Percentiles rank a stretch among this genome's conserved stretches.
Evolutionary conservation across 2,888 invertebrate genomes (phyloP).

Genomic region (Cephalotes varians): DNA sequence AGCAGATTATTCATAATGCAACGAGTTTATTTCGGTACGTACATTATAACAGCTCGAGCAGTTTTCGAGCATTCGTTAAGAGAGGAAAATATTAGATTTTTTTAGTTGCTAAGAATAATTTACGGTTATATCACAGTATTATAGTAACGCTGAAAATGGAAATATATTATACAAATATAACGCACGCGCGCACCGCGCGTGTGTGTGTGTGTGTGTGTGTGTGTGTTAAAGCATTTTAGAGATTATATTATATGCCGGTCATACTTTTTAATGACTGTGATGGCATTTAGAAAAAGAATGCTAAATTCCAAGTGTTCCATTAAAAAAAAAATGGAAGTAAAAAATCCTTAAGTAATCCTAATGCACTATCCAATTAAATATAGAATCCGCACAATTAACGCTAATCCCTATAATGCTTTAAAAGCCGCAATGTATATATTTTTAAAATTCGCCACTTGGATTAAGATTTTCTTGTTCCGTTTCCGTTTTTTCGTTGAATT

Average conservation of each 20-base stretch:
- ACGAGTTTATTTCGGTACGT: background rate
- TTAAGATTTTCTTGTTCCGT: conserved; percentile 1
- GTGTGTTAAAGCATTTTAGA: background rate
- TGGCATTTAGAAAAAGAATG: background rate
- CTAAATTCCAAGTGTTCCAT: background rate
- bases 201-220: too few relatives aligned
- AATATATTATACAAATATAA: too few relatives aligned
- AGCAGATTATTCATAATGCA: background rate
- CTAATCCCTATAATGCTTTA: background rate
- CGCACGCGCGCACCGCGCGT: too few relatives aligned
- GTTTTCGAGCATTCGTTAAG: background rate
- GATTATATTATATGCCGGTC: background rate
- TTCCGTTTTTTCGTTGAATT: background rate
- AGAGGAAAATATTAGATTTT: background rate
- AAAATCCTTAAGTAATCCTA: conserved; percentile 19
- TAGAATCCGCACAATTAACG: conserved; percentile 3
- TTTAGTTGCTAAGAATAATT: background rate
- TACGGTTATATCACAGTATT: background rate
- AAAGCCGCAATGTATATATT: background rate
- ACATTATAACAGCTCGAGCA: background rate
- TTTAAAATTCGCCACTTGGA: background rate
- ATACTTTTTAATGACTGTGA: background rate
- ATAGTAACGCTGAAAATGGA: background rate
- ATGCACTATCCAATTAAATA: conserved; percentile 13
- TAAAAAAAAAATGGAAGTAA: background rate